phyloP scores from a whole-genome alignment of 2,888 invertebrate species.

The Harpalus rufipes region DNA sequence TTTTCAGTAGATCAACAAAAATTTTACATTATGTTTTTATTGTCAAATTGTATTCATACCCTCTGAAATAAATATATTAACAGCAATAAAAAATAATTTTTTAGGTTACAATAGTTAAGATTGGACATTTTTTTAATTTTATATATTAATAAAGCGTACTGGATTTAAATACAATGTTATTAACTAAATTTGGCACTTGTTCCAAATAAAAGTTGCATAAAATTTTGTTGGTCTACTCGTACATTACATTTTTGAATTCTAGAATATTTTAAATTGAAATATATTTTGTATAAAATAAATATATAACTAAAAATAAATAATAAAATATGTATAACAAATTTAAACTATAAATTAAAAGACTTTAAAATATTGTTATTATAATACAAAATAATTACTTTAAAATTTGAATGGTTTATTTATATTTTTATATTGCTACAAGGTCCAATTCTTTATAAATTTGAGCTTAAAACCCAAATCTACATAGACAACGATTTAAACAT shows the following conservation, averaged over 20 bases:
- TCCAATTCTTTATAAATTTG: slow-evolving; percentile 9
- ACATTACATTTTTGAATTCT: background rate
- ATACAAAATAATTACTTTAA: background rate
- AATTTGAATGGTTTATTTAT: background rate
- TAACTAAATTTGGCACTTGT: too few species aligned
- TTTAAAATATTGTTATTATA: background rate
- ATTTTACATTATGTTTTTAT: background rate
- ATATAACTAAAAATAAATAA: slow-evolving; percentile 14
- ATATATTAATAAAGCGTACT: too few species aligned
- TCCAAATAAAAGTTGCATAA: background rate
- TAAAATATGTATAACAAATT: background rate
- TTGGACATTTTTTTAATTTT: too few species aligned
- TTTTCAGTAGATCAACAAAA: background rate
- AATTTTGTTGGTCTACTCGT: background rate
- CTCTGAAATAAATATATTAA: too few species aligned
- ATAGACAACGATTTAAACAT: background rate
- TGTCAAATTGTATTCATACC: too few species aligned
- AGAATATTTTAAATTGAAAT: background rate
- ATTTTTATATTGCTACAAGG: slow-evolving; percentile 9
- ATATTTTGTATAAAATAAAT: background rate
- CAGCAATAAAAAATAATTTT: too few species aligned
- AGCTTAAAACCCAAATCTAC: background rate
- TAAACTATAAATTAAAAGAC: slow-evolving; percentile 1
- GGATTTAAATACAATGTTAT: too few species aligned
- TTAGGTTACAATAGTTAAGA: too few species aligned